phyloP scores from a whole-genome alignment of 2,888 invertebrate genomes.

The Callyntrura guangdongensis region DNA sequence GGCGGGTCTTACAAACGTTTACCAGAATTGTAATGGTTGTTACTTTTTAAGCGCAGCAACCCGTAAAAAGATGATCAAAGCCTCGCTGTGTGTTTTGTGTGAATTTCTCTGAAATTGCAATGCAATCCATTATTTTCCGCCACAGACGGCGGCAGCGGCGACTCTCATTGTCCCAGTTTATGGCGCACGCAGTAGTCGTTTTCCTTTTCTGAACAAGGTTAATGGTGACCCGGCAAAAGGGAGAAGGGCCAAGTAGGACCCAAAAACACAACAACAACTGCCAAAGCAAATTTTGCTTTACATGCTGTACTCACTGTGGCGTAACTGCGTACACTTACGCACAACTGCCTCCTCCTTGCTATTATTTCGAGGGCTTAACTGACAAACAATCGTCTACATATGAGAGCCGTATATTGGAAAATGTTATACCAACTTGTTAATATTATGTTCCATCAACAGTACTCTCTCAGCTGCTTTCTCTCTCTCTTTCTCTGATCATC shows the following conservation, averaged over 20 bases:
- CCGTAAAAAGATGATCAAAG: too few species aligned
- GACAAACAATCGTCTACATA: too few species aligned
- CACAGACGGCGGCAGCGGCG: too few species aligned
- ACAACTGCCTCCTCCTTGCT: constrained; percentile 62
- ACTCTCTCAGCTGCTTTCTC: background rate
- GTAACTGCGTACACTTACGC: constrained; percentile 71
- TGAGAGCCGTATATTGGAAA: too few species aligned
- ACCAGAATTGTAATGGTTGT: too few species aligned
- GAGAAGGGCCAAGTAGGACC: constrained; percentile 42
- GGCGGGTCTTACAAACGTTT: too few species aligned
- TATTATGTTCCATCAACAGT: background rate
- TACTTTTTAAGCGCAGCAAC: too few species aligned
- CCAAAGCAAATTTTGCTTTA: background rate
- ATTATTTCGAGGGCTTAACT: too few species aligned
- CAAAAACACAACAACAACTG: background rate
- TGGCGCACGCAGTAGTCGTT: background rate
- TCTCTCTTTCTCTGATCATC: background rate
- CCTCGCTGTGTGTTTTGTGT: too few species aligned
- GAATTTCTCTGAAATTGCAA: too few species aligned
- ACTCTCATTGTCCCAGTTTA: too few species aligned
- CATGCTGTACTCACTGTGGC: constrained; percentile 70
- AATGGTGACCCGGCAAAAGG: background rate
- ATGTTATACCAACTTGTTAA: background rate
- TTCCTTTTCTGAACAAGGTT: background rate
- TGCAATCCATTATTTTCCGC: too few species aligned